These are phyloP conservation scores for Sebastes matsubarae DNA, from an alignment of 2,797 vertebrate genomes.

Conservation along the genomic window DNA sequence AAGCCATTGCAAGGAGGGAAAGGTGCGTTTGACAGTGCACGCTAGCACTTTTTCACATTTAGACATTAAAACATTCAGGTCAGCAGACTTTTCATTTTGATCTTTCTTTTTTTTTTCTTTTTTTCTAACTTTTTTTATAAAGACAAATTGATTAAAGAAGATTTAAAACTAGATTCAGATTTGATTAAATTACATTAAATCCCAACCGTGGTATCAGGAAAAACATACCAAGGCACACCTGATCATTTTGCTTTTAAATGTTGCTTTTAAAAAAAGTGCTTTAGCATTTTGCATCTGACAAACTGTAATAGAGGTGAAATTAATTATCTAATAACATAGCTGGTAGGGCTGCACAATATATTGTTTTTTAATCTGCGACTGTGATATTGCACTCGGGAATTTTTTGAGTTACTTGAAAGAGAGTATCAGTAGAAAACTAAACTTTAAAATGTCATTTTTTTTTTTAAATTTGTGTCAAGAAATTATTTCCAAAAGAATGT, in stretches of 20 bases:
- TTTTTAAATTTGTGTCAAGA: no score
- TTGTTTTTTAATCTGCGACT: no score
- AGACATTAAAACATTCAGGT: neutral
- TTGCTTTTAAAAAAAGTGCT: neutral
- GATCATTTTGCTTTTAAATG: neutral
- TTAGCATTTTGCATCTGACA: neutral
- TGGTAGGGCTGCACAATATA: no score
- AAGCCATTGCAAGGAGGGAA: neutral
- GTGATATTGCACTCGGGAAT: no score
- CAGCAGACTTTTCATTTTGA: neutral
- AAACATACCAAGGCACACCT: neutral
- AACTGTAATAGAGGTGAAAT: neutral
- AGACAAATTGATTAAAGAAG: neutral
- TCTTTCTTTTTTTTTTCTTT: neutral
- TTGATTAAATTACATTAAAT: neutral
- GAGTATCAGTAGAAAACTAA: no score
- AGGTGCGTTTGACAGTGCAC: neutral
- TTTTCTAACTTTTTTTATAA: neutral
- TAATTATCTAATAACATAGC: neutral
- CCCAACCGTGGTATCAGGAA: neutral
- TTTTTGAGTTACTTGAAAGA: accelerated
- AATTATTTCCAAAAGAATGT: no score
- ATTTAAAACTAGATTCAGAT: neutral
- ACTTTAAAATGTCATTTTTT: no score
- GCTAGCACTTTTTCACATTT: neutral